Evolutionary conservation across 2,797 vertebrate genomes (phyloP), one percentile per base, ranked within the genome.

Genomic region (Brachyalestes nurse): DNA sequence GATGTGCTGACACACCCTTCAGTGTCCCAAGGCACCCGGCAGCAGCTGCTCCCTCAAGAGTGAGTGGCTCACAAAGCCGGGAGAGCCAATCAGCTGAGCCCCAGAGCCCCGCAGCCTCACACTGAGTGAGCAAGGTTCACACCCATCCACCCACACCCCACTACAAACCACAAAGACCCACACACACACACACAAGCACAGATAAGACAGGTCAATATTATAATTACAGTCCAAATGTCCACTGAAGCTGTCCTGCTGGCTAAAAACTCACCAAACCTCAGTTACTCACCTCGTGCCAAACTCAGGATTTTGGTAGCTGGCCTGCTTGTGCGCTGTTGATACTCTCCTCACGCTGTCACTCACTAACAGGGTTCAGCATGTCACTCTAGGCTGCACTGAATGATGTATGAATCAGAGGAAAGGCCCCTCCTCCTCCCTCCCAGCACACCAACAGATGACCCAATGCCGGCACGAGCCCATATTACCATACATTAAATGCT

Each of bases 371-470:
- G 79, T 81, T 88, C 86, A 86, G 87, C 89, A 89, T 89, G 92
- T 91, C 90, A 84, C 77, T 88, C 83, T 88, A 81, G 79, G 89
- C 87, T 81, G 51, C 81, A 80, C 86, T 92, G 90, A 93, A 94
- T 95, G 91, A 93, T 93, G 89, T 82, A 95, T 92, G 91, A 93
- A 90, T 88, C 28, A 71, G 87, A 91, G 76, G 88, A 72, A 92
- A 88, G 90, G 93, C 92, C 92, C 91, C 82, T 72, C 88, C 88
- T 80, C 45, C 58, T 9, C 40, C 61, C 47, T 73, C 62, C 28
- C 58, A 71, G 72, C 21, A 40, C 13, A 79, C 75, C 62, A 80
- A 74, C 79, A 82, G 53, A 82, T 88, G 61, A 88, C 91, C 93
- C 91, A 92, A 91, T 88, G 80, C 90, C 83, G 79, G 85, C 88